Evolutionary conservation across 2,888 invertebrate species (phyloP).

Genomic region (Trisateles emortualis): DNA sequence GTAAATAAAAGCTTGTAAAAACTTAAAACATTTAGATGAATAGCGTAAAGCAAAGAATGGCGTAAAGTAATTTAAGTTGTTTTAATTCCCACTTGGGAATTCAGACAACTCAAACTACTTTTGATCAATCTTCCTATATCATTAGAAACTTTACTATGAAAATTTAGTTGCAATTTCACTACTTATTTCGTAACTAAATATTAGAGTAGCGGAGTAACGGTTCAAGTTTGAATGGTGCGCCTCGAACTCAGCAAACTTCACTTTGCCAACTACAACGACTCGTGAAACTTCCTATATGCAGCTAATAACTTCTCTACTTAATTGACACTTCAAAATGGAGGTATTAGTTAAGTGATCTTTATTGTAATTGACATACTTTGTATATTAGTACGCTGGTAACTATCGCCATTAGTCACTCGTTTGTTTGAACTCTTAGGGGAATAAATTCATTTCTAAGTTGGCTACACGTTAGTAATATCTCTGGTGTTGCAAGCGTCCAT

Average conservation of each 20-base stretch:
- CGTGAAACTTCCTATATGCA: constrained; percentile 30
- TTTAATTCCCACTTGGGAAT: too few relatives aligned
- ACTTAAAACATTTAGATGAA: too few relatives aligned
- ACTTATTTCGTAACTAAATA: constrained; percentile 42
- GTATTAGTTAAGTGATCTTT: constrained; percentile 17
- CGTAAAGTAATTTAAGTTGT: too few relatives aligned
- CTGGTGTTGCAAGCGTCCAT: too few relatives aligned
- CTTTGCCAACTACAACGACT: constrained; percentile 44
- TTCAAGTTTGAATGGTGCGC: constrained; percentile 35
- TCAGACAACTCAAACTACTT: too few relatives aligned
- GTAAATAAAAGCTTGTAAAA: too few relatives aligned
- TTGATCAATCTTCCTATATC: too few relatives aligned
- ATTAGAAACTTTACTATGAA: constrained; percentile 27
- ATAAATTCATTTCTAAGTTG: too few relatives aligned
- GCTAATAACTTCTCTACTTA: constrained; percentile 42
- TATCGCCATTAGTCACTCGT: too few relatives aligned
- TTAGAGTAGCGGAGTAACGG: constrained; percentile 36
- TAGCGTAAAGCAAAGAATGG: too few relatives aligned
- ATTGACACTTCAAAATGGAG: constrained; percentile 41
- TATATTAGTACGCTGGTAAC: too few relatives aligned
- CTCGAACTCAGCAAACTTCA: constrained; percentile 38
- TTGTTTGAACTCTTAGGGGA: neutral
- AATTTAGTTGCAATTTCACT: constrained; percentile 37
- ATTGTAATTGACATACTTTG: constrained; percentile 5
- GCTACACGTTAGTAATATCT: too few relatives aligned